Evolutionary conservation across 2,888 invertebrate species (phyloP), one percentile per base, ranked within the genome.

Genomic region (Apotomis turbidana): DNA sequence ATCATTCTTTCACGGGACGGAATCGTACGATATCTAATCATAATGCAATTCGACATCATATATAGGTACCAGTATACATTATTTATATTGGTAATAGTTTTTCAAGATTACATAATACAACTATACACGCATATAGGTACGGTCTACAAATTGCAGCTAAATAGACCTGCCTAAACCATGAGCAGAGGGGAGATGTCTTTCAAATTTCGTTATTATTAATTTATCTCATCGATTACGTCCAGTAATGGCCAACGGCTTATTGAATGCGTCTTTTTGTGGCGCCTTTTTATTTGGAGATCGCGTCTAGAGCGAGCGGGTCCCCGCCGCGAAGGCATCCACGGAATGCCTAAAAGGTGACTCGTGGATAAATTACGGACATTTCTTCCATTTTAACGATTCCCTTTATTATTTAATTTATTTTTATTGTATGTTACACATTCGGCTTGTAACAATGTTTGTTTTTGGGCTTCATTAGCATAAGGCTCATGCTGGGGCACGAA

Each of bases 321-420:
- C 93, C 93, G 93, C 85, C 87, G 93, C 81, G 93, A 83, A 81
- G 92, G 92, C 88, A 93, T 92, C 90, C 87, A 86, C 87, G 92
- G 93, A 91, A 93, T 93, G 91, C 90, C 87, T 88, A 90, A 92
- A 91, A 93, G 93, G 93, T 93, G 93, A 93, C 92, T 93, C 88
- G 88, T 87, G 92, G 90, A 93, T 93, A 93, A 93, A 93, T 93
- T 93, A 93, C 93, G 85, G 83, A 88, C 90, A 92, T 93, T 92
- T 93, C 91, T 90, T 91, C 88, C 89, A 90, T 93, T 93, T 93
- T 93, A 93, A 93, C 91, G 93, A 93, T 91, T 88, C 90, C 87
- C 89, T 91, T 92, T 93, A 93, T 93, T 92, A 91, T 93, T 93
- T 93, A 92, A 93, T 93, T 93, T 93, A 93, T 93, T 92, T 91